A percentile compares a stretch with the other conserved stretches of the same genome.
phyloP scores from a whole-genome alignment of 2,888 invertebrate genomes.

The Mylabris sibirica region DNA sequence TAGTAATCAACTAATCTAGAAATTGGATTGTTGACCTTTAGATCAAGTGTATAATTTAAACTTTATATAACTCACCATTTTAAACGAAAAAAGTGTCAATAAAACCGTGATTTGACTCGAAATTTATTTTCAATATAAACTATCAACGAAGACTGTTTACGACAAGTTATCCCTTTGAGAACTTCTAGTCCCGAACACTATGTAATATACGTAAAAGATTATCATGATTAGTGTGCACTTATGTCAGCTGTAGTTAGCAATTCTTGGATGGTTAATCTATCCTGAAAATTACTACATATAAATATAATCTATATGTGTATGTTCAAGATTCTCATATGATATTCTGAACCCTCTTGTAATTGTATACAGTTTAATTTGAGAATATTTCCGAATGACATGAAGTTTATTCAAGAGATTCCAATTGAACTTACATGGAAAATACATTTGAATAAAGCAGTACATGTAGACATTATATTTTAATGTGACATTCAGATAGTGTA shows the following conservation, averaged over 20 bases:
- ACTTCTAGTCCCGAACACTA: neutral
- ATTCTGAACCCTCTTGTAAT: constrained; percentile 2
- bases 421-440: neutral
- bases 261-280: neutral
- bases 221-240: constrained; percentile 7
- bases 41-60: constrained; percentile 1
- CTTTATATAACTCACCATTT: neutral
- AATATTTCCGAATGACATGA: constrained; percentile 12
- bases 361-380: constrained; percentile 6
- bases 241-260: constrained; percentile 11
- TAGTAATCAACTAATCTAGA: neutral
- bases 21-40: neutral
- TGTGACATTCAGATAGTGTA: neutral
- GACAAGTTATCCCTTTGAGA: neutral
- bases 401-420: constrained; percentile 4
- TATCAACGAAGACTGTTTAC: neutral
- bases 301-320: too few species aligned
- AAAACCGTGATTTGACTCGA: neutral
- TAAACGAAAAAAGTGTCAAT: neutral
- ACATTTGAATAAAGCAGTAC: neutral
- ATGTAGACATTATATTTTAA: neutral
- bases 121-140: neutral
- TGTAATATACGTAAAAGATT: neutral
- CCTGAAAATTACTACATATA: constrained; percentile 2
- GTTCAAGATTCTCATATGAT: constrained; percentile 11